Percentiles rank a stretch among this genome's conserved stretches.
Conservation (phyloP, 2,888 invertebrate genomes). For the Drosophila cracens region DNA sequence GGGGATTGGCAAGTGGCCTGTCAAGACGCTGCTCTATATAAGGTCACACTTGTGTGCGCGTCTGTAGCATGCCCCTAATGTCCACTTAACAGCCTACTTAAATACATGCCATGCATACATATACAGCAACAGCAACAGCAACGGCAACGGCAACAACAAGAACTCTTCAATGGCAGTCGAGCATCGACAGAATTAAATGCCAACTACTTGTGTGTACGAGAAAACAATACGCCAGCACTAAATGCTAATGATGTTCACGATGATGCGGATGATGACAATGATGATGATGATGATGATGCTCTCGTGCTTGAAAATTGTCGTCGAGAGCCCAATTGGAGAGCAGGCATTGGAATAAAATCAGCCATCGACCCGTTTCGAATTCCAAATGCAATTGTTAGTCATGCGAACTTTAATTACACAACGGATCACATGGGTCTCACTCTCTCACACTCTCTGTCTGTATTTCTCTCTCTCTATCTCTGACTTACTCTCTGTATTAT, state of each 20-base stretch:
- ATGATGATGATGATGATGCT: constrained; percentile 22
- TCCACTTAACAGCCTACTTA: constrained; percentile 79
- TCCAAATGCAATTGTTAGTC: constrained; percentile 69
- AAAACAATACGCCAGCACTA: constrained; percentile 35
- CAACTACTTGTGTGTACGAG: constrained; percentile 42
- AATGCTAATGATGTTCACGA: constrained; percentile 14
- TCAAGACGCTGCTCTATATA: constrained; percentile 70
- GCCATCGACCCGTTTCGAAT: constrained; percentile 66
- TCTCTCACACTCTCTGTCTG: neutral
- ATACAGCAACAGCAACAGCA: constrained; percentile 21
- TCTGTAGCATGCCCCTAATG: constrained; percentile 73
- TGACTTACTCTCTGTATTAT: neutral
- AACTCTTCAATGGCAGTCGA: constrained; percentile 58
- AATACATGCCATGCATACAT: constrained; percentile 74
- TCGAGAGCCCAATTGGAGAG: constrained; percentile 30
- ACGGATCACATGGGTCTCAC: constrained; percentile 45
- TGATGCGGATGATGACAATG: constrained; percentile 2
- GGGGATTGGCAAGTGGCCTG: constrained; percentile 59
- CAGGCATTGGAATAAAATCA: constrained; percentile 9
- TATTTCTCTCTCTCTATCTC: neutral
- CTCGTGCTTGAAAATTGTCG: constrained; percentile 31
- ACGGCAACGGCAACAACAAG: constrained; percentile 10
- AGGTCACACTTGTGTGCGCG: constrained; percentile 68
- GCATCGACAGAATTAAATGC: constrained; percentile 49
- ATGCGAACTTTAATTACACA: constrained; percentile 76